Evolutionary conservation across 2,113 vertebrate genomes (phyloP), one percentile per base, ranked within the genome.

Genomic region (Aspidoscelis tigris): DNA sequence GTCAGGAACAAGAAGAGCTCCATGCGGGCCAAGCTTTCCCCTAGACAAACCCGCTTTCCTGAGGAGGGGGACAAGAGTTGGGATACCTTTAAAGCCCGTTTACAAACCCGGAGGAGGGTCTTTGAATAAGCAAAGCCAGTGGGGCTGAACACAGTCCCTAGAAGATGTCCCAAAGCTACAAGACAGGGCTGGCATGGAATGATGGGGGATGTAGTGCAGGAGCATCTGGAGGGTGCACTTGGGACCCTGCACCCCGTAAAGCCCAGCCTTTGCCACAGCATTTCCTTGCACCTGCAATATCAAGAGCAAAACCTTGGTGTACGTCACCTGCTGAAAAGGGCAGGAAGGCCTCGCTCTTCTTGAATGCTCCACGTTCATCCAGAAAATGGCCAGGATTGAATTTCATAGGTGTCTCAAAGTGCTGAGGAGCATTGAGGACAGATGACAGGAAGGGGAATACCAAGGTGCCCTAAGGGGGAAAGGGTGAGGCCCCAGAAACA

Each of bases 381-480:
- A 89, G 88, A 58, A 92, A 84, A 65, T 77, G 85, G 39, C 75
- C 5, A 5, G 89, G 84, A 33, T 92, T 66, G 64, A 93, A 91
- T 9, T 78, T 82, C 24, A 33, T 16, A 1, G 76, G 82, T 2
- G 66, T 79, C 50, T 78, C 33, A 68, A 83, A 88, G 12, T 77
- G 24, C 2, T 68, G 50, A 33, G 76, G 21, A 14, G 79, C 21
- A 0, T 77, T 43, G 55, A 91, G 58, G 14, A 61, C 64, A 5
- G 89, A 86, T 24, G 55, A 44, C n/a, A 85, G 58, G 26, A 86
- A 8, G 1, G 87, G 50, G 21, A 88, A 2, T 24, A 88, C 33
- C 5, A 12, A 21, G 22, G 86, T 89, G 18, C 84, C 83, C 80
- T 71, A 33, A 2, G 39, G 18, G 16, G 64, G 3, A 58, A 22